Evolutionary conservation across 2,888 invertebrate genomes (phyloP).

Genomic region (Pedicia rivosa): DNA sequence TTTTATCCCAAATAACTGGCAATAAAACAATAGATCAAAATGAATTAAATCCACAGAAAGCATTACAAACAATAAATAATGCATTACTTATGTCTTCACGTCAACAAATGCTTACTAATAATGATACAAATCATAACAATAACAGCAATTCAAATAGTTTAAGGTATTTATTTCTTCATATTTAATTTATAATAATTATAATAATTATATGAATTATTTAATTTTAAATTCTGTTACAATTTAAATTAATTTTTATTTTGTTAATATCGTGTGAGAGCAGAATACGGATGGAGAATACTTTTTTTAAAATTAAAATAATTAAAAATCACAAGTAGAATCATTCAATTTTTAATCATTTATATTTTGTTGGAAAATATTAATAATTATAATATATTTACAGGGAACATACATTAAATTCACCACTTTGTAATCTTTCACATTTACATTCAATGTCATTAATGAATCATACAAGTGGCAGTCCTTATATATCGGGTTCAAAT

Average conservation of each 20-base stretch:
- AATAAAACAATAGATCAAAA: conserved; percentile 28
- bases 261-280: no score
- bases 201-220: background rate
- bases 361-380: no score
- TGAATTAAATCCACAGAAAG: conserved; percentile 36
- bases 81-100: conserved; percentile 19
- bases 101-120: conserved; percentile 11
- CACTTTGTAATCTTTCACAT: conserved; percentile 27
- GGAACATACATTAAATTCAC: conserved; percentile 28
- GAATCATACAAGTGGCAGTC: conserved; percentile 17
- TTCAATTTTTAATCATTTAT: no score
- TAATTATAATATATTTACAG: conserved; percentile 14
- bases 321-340: no score
- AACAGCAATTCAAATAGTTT: conserved; percentile 16
- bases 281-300: no score
- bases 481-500: conserved; percentile 9
- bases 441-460: conserved; percentile 25
- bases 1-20: conserved; percentile 34
- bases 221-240: background rate
- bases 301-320: no score
- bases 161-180: conserved; percentile 17
- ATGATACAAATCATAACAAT: conserved; percentile 4
- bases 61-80: conserved; percentile 37
- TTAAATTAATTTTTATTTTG: no score
- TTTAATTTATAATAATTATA: background rate